Evolutionary conservation across 2,113 vertebrate species (phyloP).

Genomic region (Lophochroa leadbeateri): DNA sequence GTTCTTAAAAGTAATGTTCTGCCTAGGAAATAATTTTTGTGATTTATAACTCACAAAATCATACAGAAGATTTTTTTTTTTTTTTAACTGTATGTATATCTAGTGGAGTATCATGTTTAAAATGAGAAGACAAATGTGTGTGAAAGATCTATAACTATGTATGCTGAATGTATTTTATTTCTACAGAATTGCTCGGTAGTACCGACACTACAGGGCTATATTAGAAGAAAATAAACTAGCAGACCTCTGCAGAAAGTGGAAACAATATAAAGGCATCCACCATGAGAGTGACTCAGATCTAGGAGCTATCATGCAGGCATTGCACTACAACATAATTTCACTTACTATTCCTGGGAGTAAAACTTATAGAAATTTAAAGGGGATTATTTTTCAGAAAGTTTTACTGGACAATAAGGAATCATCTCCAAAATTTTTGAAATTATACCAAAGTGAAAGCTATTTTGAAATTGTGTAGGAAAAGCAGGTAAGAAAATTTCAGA

Average conservation of each 20-base stretch:
- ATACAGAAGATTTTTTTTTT: neutral
- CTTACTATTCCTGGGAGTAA: neutral
- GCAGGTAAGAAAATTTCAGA: neutral
- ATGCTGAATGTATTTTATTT: neutral
- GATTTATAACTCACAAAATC: neutral
- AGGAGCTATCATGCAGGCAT: neutral
- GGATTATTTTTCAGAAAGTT: neutral
- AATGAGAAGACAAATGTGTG: neutral
- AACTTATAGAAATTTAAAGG: neutral
- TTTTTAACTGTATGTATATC: neutral
- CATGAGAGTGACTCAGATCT: neutral
- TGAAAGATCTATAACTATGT: neutral
- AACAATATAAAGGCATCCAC: neutral
- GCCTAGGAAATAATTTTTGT: neutral
- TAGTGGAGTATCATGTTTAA: neutral
- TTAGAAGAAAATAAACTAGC: neutral
- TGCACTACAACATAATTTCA: neutral
- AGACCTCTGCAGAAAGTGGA: neutral
- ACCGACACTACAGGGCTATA: neutral
- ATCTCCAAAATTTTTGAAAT: neutral
- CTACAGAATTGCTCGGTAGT: neutral
- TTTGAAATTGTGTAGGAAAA: neutral
- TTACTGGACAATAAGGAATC: neutral
- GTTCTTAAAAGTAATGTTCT: neutral
- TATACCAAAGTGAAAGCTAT: neutral